A percentile compares a stretch with the other conserved stretches of the same genome.
These are phyloP conservation scores for Barbus barbus DNA, from an alignment of 2,113 vertebrate species.

Conservation along the genomic window DNA sequence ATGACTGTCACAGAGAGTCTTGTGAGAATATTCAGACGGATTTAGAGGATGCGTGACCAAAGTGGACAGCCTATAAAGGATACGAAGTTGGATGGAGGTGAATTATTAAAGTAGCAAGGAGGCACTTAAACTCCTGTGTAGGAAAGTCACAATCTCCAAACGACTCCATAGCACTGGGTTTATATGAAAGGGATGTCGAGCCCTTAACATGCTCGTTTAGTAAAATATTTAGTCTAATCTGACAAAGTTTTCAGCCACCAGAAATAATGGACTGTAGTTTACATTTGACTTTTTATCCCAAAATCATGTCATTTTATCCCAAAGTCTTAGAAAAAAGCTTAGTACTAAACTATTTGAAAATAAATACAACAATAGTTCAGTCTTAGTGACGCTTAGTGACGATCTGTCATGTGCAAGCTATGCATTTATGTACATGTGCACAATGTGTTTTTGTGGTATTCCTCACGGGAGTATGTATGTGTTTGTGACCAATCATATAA, in stretches of 20 bases:
- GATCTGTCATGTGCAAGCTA: background rate
- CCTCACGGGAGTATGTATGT: constrained; percentile 24
- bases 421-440: background rate
- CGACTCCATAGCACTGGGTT: background rate
- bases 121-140: constrained; percentile 1
- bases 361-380: background rate
- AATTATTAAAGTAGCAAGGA: constrained; percentile 12
- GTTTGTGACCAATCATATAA: constrained; percentile 16
- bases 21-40: background rate
- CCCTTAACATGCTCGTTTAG: background rate
- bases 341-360: background rate
- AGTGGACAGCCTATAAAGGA: background rate
- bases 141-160: background rate
- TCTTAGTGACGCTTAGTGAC: background rate
- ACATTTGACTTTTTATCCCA: background rate
- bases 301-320: background rate
- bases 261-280: background rate
- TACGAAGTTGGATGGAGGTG: background rate
- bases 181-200: background rate
- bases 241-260: background rate
- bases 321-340: background rate
- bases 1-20: background rate
- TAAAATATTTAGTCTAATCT: background rate
- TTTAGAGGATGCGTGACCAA: background rate
- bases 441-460: constrained; percentile 1